A percentile compares a stretch with the other conserved stretches of the same genome.
Evolutionary conservation across 2,797 vertebrate species (phyloP).

Genomic region (Picus viridis): DNA sequence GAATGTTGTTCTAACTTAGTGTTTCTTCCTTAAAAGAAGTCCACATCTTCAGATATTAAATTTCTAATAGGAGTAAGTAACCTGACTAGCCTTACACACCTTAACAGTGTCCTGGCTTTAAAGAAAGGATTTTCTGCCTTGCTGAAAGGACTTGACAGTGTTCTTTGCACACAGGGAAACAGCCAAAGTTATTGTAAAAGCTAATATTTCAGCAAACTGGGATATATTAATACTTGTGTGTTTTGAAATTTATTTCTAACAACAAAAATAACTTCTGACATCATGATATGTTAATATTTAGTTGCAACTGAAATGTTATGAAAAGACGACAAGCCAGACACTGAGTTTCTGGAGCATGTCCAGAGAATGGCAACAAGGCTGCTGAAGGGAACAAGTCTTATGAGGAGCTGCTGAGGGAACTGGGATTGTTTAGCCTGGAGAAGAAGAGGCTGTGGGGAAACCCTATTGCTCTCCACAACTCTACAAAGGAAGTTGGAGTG

Average conservation of each 20-base stretch:
- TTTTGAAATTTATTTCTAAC: conserved; percentile 22
- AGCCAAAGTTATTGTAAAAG: not conserved
- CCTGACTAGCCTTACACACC: not conserved
- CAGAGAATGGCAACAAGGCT: too few relatives aligned
- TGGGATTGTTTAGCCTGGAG: too few relatives aligned
- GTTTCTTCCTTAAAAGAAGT: not conserved
- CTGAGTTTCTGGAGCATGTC: too few relatives aligned
- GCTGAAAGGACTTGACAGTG: not conserved
- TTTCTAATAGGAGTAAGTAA: not conserved
- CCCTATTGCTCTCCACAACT: too few relatives aligned
- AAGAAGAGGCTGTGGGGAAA: too few relatives aligned
- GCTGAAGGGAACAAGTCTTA: too few relatives aligned
- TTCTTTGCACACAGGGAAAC: not conserved
- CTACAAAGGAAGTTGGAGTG: too few relatives aligned
- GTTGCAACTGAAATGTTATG: not conserved
- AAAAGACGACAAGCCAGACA: not conserved
- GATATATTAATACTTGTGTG: not conserved
- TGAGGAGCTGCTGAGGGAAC: too few relatives aligned
- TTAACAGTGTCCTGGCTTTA: not conserved
- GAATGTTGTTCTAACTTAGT: not conserved
- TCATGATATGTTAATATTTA: not conserved
- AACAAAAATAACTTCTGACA: not conserved
- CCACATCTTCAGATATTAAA: not conserved
- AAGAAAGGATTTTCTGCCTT: not conserved
- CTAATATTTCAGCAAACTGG: not conserved